Base-by-base conservation (phyloP, 2,888 invertebrate genomes). In the Xylota sylvarum region DNA sequence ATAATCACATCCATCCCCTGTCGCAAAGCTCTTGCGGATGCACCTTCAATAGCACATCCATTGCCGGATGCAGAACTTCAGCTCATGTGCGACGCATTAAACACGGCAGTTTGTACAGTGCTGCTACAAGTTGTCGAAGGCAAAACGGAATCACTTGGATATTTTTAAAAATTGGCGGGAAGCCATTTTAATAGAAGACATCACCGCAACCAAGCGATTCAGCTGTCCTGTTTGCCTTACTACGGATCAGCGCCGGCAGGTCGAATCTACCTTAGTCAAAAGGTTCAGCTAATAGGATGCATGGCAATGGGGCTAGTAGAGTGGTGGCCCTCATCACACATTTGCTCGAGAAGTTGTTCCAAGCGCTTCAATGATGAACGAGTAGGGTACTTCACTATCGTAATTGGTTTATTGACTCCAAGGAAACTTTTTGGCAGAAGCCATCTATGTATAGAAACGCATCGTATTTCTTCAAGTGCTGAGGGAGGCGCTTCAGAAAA, bases 291-390 rank as follows among this genome's bases (percentile, higher is more conserved):
- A 78, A 80, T 90, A 81, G 90, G 89, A 55, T 87, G 14, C 88
- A 89, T 43, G 88, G 90, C 0, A 92, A 93, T 56, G 92, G 92
- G 0, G 88, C 91, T 76, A n/a, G 89, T 93, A 4, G 91, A 93
- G 78, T 77, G 92, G 4, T 89, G 90, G 64, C 93, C 0, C 72
- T 91, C n/a, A 89, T 32, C 52, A 10, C 14, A 1, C 5, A 14
- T 14, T 5, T 43, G n/a, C 40, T n/a, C n/a, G 40, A 40, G n/a
- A 40, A 87, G 88, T 91, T 91, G 91, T 43, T 86, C 1, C 85
- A 88, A 5, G 62, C 79, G 30, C 37, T 58, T 58, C n/a, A 10
- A 35, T 58, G 17, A 10, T 58, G 2, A 58, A 37, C 14, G 17
- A 35, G 10, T 58, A 9, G 4, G 19, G 35, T 37, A 17, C 32